These are phyloP conservation scores for Watsonalla binaria DNA, from an alignment of 2,888 invertebrate species.

Conservation along the genomic window DNA sequence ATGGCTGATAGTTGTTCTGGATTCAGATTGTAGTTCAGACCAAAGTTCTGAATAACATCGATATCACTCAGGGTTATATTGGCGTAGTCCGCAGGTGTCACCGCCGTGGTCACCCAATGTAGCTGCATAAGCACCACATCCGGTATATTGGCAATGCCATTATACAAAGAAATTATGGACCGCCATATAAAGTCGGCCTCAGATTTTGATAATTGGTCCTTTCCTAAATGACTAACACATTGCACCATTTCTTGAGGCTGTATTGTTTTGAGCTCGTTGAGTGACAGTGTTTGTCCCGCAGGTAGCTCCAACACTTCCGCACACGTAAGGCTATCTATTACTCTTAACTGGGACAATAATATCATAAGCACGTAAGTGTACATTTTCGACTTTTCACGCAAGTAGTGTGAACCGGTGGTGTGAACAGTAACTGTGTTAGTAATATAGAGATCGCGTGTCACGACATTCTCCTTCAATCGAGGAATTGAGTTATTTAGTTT, in stretches of 20 bases:
- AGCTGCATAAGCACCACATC: slow-evolving; percentile 55
- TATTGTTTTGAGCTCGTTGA: slow-evolving; percentile 39
- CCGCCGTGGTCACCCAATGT: slow-evolving; percentile 68
- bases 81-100: slow-evolving; percentile 64
- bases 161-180: slow-evolving; percentile 42
- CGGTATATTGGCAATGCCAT: slow-evolving; percentile 56
- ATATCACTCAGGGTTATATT: slow-evolving; percentile 74
- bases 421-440: neutral
- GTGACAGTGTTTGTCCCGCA: slow-evolving; percentile 27
- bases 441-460: neutral
- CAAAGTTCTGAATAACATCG: slow-evolving; percentile 77
- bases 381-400: slow-evolving; percentile 3
- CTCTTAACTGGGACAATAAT: slow-evolving; percentile 8
- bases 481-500: neutral
- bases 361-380: slow-evolving; percentile 2
- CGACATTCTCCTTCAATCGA: neutral
- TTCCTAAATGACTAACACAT: slow-evolving; percentile 56
- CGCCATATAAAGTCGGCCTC: slow-evolving; percentile 62
- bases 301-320: slow-evolving; percentile 43
- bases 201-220: slow-evolving; percentile 31
- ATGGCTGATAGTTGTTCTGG: slow-evolving; percentile 62
- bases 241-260: slow-evolving; percentile 45
- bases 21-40: slow-evolving; percentile 63
- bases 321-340: slow-evolving; percentile 34
- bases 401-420: neutral